Base-by-base conservation (phyloP, 2,888 invertebrate species). In the Itoplectis maculator region DNA sequence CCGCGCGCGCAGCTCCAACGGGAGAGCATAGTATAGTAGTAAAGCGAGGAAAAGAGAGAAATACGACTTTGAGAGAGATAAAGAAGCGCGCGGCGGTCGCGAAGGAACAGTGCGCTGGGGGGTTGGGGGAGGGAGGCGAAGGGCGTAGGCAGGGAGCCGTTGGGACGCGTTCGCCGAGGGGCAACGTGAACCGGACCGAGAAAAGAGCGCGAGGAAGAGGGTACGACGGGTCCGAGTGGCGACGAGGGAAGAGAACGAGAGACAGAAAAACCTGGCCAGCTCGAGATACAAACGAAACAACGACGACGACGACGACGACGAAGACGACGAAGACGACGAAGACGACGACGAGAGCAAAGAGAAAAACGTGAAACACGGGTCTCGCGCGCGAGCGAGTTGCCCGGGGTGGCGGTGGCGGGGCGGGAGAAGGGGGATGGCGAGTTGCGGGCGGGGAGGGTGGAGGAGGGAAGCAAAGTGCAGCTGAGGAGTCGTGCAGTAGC, bases 401-500 rank as follows among this genome's bases (percentile, higher is more conserved):
- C 29, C 29, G 29, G 29, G 29, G 29, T 2, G 29, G 29, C 29
- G 29, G 29, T 2, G 29, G 77, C 61, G 63, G 78, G 75, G 51
- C 61, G 76, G 61, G 84, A 88, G 81, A 79, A 88, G 88, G 88
- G n/a, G n/a, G n/a, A n/a, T n/a, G n/a, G n/a, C n/a, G n/a, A n/a
- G n/a, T n/a, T n/a, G n/a, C n/a, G n/a, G n/a, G n/a, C n/a, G 29
- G 29, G 77, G 66, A 59, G 78, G 75, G 51, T 61, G 76, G 61
- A 84, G 88, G 81, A 79, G 89, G 88, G 88, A 88, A 88, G 89
- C 87, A 90, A 90, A 91, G 88, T 89, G 91, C 91, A 92, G 90
- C 90, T 88, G 88, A 90, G 81, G 88, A 90, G 81, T 72, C 69
- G 54, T 35, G 78, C 86, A 87, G 82, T 82, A 84, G 87, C 87